These are phyloP conservation scores for Allacma fusca DNA, from an alignment of 2,888 invertebrate genomes.

Conservation along the genomic window DNA sequence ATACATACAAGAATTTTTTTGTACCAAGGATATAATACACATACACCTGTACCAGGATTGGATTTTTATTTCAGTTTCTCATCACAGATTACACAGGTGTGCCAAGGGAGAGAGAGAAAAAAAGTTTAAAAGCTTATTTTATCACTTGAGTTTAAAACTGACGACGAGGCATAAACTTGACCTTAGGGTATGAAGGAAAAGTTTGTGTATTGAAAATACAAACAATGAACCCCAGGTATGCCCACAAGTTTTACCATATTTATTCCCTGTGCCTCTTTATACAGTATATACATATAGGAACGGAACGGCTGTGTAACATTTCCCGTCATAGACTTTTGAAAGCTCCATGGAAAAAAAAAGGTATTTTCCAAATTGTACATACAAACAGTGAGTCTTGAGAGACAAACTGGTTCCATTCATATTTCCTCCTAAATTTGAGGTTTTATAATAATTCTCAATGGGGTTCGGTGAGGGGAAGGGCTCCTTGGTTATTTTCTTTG, in stretches of 20 bases:
- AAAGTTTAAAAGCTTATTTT: conserved; percentile 12
- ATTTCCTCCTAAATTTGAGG: not conserved
- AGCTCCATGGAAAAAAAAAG: too few relatives aligned
- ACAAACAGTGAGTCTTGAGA: not conserved
- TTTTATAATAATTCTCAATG: not conserved
- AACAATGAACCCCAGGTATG: conserved; percentile 7
- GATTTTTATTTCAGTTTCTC: not conserved
- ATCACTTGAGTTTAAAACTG: conserved; percentile 10
- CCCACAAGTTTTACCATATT: conserved; percentile 11
- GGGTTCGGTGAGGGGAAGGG: not conserved
- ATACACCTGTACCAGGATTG: not conserved
- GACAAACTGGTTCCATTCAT: conserved; percentile 17
- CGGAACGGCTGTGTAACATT: not conserved
- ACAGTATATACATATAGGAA: not conserved
- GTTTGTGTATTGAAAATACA: conserved; percentile 1
- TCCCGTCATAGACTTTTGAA: too few relatives aligned
- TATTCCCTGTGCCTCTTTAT: not conserved
- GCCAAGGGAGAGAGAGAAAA: not conserved
- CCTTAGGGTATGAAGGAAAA: not conserved
- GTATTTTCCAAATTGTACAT: not conserved
- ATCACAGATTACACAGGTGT: conserved; percentile 14
- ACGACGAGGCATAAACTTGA: conserved; percentile 16
- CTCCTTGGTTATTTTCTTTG: not conserved
- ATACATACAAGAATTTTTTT: too few relatives aligned
- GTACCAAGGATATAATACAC: not conserved